Percentiles rank a stretch among this genome's conserved stretches.
Conservation (phyloP, 2,113 vertebrate genomes). For the Coptodon rendalli region DNA sequence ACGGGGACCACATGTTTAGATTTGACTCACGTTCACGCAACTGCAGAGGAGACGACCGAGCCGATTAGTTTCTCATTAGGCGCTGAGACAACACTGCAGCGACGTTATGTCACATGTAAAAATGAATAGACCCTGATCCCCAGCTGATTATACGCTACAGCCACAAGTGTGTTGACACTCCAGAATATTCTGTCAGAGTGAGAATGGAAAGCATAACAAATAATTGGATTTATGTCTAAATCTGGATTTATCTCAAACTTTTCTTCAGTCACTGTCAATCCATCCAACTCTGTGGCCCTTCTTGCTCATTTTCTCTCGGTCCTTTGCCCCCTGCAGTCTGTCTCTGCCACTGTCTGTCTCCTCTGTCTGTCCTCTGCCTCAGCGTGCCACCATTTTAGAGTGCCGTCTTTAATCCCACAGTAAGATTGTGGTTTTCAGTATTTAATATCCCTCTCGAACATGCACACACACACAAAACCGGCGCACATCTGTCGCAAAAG, state of each 20-base stretch:
- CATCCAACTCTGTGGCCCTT: not conserved
- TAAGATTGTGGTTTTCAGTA: conserved; percentile 66
- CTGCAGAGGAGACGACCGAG: not conserved
- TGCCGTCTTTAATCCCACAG: conserved; percentile 64
- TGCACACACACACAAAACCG: not conserved
- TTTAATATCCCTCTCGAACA: conserved; percentile 48
- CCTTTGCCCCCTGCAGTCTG: not conserved
- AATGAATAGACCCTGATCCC: not conserved
- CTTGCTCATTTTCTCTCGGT: not conserved
- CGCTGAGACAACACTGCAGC: not conserved
- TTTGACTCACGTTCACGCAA: not conserved
- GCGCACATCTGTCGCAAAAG: conserved; percentile 40
- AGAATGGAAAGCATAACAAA: not conserved
- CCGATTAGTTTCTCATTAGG: not conserved
- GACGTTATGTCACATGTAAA: not conserved
- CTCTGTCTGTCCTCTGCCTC: conserved; percentile 24
- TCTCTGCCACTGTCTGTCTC: not conserved
- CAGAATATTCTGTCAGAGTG: not conserved
- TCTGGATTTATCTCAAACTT: not conserved
- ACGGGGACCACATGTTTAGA: not conserved
- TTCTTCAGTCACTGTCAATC: not conserved
- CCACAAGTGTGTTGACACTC: not conserved
- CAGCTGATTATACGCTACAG: not conserved
- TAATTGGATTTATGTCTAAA: not conserved
- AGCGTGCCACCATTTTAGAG: conserved; percentile 65